A percentile compares a stretch with the other conserved stretches of the same genome.
These are phyloP conservation scores for Alexandromys fortis DNA, from an alignment of 2,113 vertebrate species.

Conservation along the genomic window DNA sequence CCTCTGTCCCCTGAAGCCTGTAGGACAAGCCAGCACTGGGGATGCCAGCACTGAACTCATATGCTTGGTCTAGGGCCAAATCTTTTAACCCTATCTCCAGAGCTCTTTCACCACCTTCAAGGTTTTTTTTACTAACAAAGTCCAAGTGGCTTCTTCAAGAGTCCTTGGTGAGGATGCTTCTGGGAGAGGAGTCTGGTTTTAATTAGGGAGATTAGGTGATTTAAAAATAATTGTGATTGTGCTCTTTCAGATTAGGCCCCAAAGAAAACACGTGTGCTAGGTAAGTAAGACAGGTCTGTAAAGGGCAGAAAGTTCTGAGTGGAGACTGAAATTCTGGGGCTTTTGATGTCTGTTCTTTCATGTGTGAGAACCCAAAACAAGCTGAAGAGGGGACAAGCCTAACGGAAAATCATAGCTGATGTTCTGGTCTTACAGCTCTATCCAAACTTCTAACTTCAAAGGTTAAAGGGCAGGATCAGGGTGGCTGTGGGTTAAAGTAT, in stretches of 20 bases:
- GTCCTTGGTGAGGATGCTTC: conserved; percentile 28
- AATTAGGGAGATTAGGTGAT: neutral
- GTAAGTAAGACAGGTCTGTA: neutral
- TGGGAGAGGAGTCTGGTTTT: neutral
- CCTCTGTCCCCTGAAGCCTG: neutral
- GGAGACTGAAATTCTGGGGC: neutral
- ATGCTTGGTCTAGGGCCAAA: neutral
- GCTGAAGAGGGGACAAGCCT: neutral
- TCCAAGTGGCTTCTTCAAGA: conserved; percentile 34
- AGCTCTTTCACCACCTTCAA: neutral
- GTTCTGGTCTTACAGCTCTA: neutral
- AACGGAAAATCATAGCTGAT: neutral
- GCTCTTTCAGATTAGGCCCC: conserved; percentile 49
- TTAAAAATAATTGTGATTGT: conserved; percentile 46
- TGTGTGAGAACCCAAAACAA: neutral
- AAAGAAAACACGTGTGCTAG: conserved; percentile 10
- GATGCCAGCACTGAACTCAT: neutral
- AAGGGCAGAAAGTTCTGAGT: neutral
- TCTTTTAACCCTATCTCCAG: neutral
- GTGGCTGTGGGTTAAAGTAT: no score
- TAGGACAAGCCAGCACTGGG: neutral
- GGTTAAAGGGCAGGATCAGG: neutral
- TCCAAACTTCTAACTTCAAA: neutral
- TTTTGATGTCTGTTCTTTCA: conserved; percentile 13
- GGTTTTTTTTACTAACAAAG: conserved; percentile 12